phyloP scores from a whole-genome alignment of 2,888 invertebrate species.

The Troides aeacus region DNA sequence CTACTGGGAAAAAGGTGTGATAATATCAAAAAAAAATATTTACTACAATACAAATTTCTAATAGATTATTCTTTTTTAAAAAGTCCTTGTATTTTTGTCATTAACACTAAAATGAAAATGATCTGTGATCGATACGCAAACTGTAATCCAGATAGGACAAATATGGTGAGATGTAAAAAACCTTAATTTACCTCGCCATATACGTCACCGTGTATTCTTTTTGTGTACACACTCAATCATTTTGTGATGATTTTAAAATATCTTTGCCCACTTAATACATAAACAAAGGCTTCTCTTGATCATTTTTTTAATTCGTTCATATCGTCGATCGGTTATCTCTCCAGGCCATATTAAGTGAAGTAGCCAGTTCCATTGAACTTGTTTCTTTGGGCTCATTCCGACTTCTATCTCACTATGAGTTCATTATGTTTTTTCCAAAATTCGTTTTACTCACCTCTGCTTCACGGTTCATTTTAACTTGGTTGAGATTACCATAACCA shows the following conservation, averaged over 20 bases:
- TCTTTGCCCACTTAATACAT: neutral
- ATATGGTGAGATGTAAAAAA: neutral
- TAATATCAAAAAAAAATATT: no score
- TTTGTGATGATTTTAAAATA: neutral
- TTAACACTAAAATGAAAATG: no score
- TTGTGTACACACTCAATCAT: neutral
- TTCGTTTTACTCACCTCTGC: constrained; percentile 24
- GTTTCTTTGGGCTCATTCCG: neutral
- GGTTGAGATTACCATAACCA: constrained; percentile 50
- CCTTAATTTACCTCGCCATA: neutral
- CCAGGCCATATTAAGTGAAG: neutral
- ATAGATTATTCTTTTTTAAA: no score
- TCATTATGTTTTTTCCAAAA: constrained; percentile 21
- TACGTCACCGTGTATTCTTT: neutral
- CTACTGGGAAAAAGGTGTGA: no score
- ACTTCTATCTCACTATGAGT: neutral
- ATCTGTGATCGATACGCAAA: no score
- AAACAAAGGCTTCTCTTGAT: neutral
- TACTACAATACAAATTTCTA: no score
- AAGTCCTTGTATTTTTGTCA: no score
- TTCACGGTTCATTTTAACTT: constrained; percentile 39
- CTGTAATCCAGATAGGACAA: no score
- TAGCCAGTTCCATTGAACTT: neutral
- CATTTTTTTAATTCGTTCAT: neutral
- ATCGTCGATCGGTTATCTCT: neutral